Evolutionary conservation across 1,140 invertebrate species (phyloP), one percentile per base, ranked within the genome.

Genomic region (Campoletis sonorensis): DNA sequence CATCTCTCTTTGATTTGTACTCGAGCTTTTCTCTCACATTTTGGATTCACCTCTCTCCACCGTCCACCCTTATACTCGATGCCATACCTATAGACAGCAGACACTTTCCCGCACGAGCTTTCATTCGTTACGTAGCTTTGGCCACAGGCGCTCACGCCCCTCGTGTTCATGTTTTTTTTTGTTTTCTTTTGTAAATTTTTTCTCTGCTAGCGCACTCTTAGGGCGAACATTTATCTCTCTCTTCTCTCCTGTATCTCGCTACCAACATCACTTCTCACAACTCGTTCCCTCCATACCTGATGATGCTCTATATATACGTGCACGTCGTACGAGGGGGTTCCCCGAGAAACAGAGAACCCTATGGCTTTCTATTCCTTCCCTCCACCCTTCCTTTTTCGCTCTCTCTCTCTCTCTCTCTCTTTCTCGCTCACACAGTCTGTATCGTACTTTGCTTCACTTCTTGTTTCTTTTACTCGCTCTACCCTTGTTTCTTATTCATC

Each of bases 391-490:
- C n/a, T n/a, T n/a, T n/a, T n/a, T n/a, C n/a, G 40, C 40, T 45
- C 54, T n/a, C 54, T 58, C 37, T 21, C 7, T 7, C 54, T 23
- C 18, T n/a, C 5, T 21, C 13, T 54, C 18, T 54, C 2, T 54
- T 54, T 3, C 18, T 54, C 49, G 3, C 40, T 4, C 75, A n/a
- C n/a, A n/a, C n/a, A n/a, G n/a, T n/a, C n/a, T n/a, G n/a, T n/a
- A n/a, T n/a, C n/a, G n/a, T n/a, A n/a, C n/a, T 54, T 23, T 75
- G 11, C 40, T 75, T 27, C 45, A 23, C 33, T 77, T 77, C 33
- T 77, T 26, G 18, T 78, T 54, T 16, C n/a, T 78, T 58, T 72
- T 45, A 33, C 33, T 40, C 10, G 0, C 33, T 10, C 70, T 23
- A 11, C 13, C 15, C 13, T 40, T 37, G 21, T 72, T 45, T 72